These are phyloP conservation scores for Oligia strigilis DNA, from an alignment of 2,888 invertebrate species.

Conservation along the genomic window DNA sequence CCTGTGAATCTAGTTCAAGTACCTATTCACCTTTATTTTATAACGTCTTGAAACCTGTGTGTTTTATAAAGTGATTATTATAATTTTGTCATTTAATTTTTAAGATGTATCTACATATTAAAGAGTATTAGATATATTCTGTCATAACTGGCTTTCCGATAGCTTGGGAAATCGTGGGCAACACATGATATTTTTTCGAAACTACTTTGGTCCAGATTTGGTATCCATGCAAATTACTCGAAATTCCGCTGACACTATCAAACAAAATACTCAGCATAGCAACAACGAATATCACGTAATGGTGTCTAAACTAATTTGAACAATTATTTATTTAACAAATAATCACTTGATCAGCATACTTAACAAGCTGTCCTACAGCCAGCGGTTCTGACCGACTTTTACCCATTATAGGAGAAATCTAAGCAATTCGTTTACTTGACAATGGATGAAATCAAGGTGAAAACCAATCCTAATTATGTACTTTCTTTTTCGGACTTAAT, in stretches of 20 bases:
- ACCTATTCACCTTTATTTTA: background rate
- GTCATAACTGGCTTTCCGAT: background rate
- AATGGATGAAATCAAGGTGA: constrained; percentile 55
- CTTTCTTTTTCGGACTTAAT: constrained; percentile 59
- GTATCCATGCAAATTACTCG: background rate
- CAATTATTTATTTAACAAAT: constrained; percentile 51
- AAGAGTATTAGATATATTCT: background rate
- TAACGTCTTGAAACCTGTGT: background rate
- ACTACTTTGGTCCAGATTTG: background rate
- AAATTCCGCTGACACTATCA: background rate
- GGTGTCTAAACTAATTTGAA: constrained; percentile 24
- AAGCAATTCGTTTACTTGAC: constrained; percentile 60
- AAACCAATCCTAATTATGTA: constrained; percentile 57
- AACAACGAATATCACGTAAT: constrained; percentile 4
- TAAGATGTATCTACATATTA: background rate
- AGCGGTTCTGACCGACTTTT: constrained; percentile 58
- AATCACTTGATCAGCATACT: constrained; percentile 51
- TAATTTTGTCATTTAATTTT: background rate
- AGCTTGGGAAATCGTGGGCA: background rate
- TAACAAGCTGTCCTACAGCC: constrained; percentile 56
- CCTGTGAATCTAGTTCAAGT: background rate
- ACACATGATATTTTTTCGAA: background rate
- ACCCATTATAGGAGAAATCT: constrained; percentile 58
- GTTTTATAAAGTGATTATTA: background rate
- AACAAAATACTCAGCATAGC: background rate